Percentiles rank a stretch among this genome's conserved stretches.
These are phyloP conservation scores for Rhinatrema bivittatum DNA, from an alignment of 2,797 vertebrate genomes.

Conservation along the genomic window DNA sequence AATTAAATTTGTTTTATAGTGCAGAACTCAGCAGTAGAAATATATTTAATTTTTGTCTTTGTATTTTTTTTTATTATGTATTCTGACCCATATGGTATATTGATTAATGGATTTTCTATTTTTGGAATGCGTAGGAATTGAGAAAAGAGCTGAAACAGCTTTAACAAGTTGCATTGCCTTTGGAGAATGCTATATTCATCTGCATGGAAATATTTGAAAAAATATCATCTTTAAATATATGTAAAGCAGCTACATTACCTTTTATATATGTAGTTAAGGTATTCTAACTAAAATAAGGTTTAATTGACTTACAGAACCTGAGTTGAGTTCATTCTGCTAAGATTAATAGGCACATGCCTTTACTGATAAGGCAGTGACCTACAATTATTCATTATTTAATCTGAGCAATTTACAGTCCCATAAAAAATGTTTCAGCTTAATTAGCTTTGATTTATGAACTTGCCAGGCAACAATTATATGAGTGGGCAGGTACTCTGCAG, in stretches of 20 bases:
- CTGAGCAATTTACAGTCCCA: conserved; percentile 25
- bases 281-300: conserved; percentile 4
- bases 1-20: too few species aligned
- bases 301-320: conserved; percentile 20
- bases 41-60: too few species aligned
- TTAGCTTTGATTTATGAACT: conserved; percentile 39
- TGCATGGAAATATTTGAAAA: too few species aligned
- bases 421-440: conserved; percentile 21
- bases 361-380: conserved; percentile 21
- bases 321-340: conserved; percentile 14
- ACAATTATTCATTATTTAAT: conserved; percentile 28
- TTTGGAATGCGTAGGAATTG: too few species aligned
- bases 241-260: too few species aligned
- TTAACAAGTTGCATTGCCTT: too few species aligned
- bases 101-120: too few species aligned
- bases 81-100: too few species aligned
- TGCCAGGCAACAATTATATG: conserved; percentile 12
- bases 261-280: conserved; percentile 4
- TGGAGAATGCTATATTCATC: too few species aligned
- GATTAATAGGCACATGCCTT: conserved; percentile 18
- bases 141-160: too few species aligned
- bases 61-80: too few species aligned
- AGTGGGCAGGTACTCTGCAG: conserved; percentile 9
- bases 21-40: too few species aligned
- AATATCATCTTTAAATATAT: not conserved